A percentile compares a stretch with the other conserved stretches of the same genome.
Evolutionary conservation across 2,113 vertebrate species (phyloP).

Genomic region (Patagioenas fasciata): DNA sequence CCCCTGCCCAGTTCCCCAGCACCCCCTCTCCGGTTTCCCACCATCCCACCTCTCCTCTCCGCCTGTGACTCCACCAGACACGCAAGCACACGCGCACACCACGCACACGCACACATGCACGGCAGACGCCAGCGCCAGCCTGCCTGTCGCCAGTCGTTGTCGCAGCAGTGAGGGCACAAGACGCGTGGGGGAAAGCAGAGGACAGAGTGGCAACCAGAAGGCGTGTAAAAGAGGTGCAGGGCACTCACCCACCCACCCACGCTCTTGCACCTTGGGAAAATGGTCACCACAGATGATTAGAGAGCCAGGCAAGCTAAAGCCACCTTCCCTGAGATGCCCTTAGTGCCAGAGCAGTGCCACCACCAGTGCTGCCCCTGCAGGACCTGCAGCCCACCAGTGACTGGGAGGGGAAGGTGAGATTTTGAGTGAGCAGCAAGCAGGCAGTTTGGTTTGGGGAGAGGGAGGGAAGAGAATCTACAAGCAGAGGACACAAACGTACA

Average conservation of each 20-base stretch:
- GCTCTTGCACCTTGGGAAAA: slow-evolving; percentile 30
- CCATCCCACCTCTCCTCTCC: slow-evolving; percentile 19
- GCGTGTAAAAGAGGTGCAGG: background rate
- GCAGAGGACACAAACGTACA: slow-evolving; percentile 91
- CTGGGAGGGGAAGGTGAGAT: background rate
- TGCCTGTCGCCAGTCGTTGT: background rate
- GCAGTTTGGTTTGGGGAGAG: slow-evolving; percentile 39
- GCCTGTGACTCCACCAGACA: slow-evolving; percentile 42
- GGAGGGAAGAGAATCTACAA: slow-evolving; percentile 64
- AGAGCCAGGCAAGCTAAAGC: slow-evolving; percentile 66
- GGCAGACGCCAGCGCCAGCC: slow-evolving; percentile 43
- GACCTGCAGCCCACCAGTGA: slow-evolving; percentile 35
- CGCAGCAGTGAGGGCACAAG: slow-evolving; percentile 7
- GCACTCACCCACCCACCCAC: background rate
- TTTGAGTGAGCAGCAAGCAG: slow-evolving; percentile 39
- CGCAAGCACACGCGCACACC: background rate
- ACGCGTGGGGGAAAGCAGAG: background rate
- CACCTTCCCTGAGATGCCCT: slow-evolving; percentile 51
- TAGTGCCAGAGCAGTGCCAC: slow-evolving; percentile 23
- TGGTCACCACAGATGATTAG: slow-evolving; percentile 6
- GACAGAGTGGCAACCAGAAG: background rate
- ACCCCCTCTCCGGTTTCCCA: background rate
- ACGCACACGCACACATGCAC: background rate
- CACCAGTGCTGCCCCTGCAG: slow-evolving; percentile 54
- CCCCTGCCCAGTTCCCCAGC: background rate